Base-by-base conservation (phyloP, 1,140 invertebrate genomes). In the Lordiphosa clarofinis region DNA sequence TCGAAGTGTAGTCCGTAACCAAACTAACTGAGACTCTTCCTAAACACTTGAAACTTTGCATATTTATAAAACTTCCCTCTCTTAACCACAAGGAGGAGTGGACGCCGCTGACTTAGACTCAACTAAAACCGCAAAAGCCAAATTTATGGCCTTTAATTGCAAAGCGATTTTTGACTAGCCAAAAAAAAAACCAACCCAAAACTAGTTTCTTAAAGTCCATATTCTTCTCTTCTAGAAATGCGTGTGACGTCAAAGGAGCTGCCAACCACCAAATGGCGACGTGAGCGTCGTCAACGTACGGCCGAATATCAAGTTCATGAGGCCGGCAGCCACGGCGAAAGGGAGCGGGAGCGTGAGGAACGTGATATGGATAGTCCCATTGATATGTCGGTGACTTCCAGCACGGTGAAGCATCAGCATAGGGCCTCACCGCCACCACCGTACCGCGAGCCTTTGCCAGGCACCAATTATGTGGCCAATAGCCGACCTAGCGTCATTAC, bases 211-310 rank as follows among this genome's bases (percentile, higher is more conserved):
- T 36, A 37, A 53, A 56, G 47, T n/a, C 24, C 38, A 54, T 59
- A 13, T 46, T 31, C 33, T 35, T 60, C 21, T 55, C 54, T 86
- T 81, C 19, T 70, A 89, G 88, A 89, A 58, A 65, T 84, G 60
- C 86, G 75, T 38, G 68, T 87, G 53, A 90, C 91, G 42, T 88
- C 91, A 46, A 93, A 93, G 84, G 92, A 92, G 71, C 86, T 92
- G 38, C 89, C 91, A 37, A 92, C 92, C 7, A 91, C 91, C 28
- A 93, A 93, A 82, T 93, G 92, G 92, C 90, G 92, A 42, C 89
- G 92, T 47, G 92, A 93, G 44, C 89, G 92, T 31, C 90, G 92
- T 10, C 88, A 88, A 38, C 73, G 90, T 12, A 79, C 89, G 11
- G 90, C 89, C 66, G 88, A 78, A 67, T 87, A 84, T 89, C 90